phyloP scores from a whole-genome alignment of 2,113 vertebrate genomes.

The Oostethus manadensis region DNA sequence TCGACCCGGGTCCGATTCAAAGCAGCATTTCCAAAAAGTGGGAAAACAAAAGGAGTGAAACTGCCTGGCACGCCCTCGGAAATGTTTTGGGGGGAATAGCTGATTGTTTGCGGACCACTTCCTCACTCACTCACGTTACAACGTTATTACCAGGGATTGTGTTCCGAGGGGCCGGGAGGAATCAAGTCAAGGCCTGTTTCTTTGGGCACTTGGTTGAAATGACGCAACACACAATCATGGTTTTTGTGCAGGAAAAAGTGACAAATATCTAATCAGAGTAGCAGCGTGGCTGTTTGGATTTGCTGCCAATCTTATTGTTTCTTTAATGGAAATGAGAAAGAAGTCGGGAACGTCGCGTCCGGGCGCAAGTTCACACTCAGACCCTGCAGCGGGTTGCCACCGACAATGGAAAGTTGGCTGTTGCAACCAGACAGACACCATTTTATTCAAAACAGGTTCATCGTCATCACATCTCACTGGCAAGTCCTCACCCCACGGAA shows the following conservation, averaged over 20 bases:
- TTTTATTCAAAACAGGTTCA: constrained; percentile 47
- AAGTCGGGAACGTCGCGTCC: too few species aligned
- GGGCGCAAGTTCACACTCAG: constrained; percentile 13
- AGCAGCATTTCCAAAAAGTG: constrained; percentile 52
- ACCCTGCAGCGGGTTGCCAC: constrained; percentile 55
- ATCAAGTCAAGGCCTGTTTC: constrained; percentile 26
- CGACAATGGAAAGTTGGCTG: constrained; percentile 46
- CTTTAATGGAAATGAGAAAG: too few species aligned
- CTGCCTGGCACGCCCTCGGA: constrained; percentile 36
- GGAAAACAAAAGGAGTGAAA: constrained; percentile 37
- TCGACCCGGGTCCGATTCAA: constrained; percentile 57
- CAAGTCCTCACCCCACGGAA: constrained; percentile 48
- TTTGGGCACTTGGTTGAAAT: background rate
- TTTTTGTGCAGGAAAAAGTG: background rate
- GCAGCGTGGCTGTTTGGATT: background rate
- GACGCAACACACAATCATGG: background rate
- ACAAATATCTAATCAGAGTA: background rate
- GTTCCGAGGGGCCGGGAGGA: constrained; percentile 18
- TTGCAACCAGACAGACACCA: constrained; percentile 38
- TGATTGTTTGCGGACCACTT: constrained; percentile 57
- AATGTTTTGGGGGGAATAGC: constrained; percentile 65
- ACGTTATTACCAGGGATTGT: constrained; percentile 34
- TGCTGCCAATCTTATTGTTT: background rate
- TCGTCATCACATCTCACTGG: constrained; percentile 35
- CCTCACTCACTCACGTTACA: too few species aligned